Base-by-base conservation (phyloP, 2,888 invertebrate genomes). In the Volucella zonaria region DNA sequence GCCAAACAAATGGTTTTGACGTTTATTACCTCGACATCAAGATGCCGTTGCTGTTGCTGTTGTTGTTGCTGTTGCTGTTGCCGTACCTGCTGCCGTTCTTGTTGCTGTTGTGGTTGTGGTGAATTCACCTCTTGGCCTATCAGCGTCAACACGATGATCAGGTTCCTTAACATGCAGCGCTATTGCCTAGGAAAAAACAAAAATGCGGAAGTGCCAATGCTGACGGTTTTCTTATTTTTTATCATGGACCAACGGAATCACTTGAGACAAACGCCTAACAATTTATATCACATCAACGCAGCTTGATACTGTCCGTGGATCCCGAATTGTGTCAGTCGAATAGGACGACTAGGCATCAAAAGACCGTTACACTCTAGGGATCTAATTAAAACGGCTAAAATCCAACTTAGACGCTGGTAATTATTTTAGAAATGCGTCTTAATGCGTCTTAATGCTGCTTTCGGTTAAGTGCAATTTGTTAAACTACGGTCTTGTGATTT, bases 141-240 rank as follows among this genome's bases (percentile, higher is more conserved):
- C 54, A 54, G 23, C 43, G 45, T 52, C 62, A 47, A 49, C 8
- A 15, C 6, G 61, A 15, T 56, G 67, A 52, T 47, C 71, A 67
- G 23, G 52, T 78, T 78, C 78, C 62, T 78, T 68, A 73, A 73
- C 73, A 79, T 43, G 58, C 10, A 67, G 15, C 47, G 43, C 12
- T 66, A 14, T 59, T 76, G 45, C 68, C 54, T 49, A 73, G 58
- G 18, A 51, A 51, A 62, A 58, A 77, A 49, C 68, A 80, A 71
- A 75, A 80, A 83, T 76, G 83, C 83, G 83, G 83, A 83, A 80
- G 75, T 76, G 47, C 66, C 40, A 31, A 31, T 31, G 66, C 71
- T 83, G 75, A 83, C 80, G 64, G 80, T 70, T 83, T 80, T 80
- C 75, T 75, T 75, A 18, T 18, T 83, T 70, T 83, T 80, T 80